phyloP scores from a whole-genome alignment of 1,140 invertebrate genomes.

The Leptestheria dahalacensis region DNA sequence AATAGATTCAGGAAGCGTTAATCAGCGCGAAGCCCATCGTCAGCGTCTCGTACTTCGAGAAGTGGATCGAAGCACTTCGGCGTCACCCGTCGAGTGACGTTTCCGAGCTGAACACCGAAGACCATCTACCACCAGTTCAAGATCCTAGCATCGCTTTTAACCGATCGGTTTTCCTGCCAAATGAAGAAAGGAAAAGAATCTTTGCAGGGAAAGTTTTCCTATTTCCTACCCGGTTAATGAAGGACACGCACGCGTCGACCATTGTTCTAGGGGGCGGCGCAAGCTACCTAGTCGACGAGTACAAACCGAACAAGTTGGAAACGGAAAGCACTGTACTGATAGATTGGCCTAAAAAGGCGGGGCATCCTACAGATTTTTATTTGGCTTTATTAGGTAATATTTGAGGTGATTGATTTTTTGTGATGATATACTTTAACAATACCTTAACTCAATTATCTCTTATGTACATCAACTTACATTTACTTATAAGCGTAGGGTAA shows the following conservation, averaged over 20 bases:
- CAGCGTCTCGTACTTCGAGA: not conserved
- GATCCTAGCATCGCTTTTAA: not conserved
- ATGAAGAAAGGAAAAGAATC: not conserved
- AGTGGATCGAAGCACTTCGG: not conserved
- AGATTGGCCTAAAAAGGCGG: not conserved
- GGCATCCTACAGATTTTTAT: not conserved
- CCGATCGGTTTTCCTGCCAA: not conserved
- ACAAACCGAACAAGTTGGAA: not conserved
- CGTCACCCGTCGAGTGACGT: not conserved
- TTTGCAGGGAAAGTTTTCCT: constrained; percentile 4
- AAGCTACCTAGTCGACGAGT: not conserved
- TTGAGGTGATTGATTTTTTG: too few relatives aligned
- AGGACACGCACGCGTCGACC: not conserved
- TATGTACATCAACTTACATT: too few relatives aligned
- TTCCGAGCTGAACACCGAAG: not conserved
- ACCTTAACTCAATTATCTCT: too few relatives aligned
- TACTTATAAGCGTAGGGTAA: too few relatives aligned
- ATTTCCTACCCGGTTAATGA: not conserved
- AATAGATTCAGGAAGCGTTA: not conserved
- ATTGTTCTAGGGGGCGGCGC: not conserved
- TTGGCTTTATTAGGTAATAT: not conserved
- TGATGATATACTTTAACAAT: too few relatives aligned
- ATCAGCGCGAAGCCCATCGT: constrained; percentile 1
- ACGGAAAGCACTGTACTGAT: not conserved
- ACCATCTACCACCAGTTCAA: not conserved